phyloP scores from a whole-genome alignment of 2,113 vertebrate genomes.

The Pristiophorus japonicus region DNA sequence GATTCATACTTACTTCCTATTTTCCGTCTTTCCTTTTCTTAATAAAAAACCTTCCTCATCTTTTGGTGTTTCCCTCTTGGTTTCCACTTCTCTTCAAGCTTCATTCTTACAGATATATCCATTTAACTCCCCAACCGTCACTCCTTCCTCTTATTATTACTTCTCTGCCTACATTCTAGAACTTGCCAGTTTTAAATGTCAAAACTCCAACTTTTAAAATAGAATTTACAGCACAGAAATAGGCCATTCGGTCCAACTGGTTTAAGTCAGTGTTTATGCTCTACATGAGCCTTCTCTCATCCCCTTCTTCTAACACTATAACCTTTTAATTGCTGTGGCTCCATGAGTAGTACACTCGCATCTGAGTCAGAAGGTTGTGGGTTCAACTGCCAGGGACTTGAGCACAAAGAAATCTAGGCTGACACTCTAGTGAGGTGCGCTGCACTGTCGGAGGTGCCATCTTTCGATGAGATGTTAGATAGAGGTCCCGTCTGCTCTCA shows the following conservation, averaged over 20 bases:
- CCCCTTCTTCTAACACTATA: neutral
- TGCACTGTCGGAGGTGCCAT: no score
- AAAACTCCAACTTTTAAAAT: neutral
- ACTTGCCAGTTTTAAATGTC: neutral
- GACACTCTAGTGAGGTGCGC: no score
- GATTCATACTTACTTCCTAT: neutral
- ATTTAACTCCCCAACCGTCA: neutral
- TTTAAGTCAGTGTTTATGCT: neutral
- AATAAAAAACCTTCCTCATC: neutral
- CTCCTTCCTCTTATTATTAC: neutral
- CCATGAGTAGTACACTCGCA: no score
- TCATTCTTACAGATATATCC: neutral
- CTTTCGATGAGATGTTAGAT: no score
- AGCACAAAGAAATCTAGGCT: no score
- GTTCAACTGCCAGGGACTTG: no score
- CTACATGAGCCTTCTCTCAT: neutral
- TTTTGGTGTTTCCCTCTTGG: neutral
- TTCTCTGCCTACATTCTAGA: constrained; percentile 1
- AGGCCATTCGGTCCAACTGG: neutral
- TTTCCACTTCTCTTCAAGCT: neutral
- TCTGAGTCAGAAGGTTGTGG: no score
- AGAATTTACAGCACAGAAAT: neutral
- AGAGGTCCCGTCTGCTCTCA: no score
- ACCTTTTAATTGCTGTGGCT: no score
- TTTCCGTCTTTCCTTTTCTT: neutral